Evolutionary conservation across 2,797 vertebrate genomes (phyloP), one percentile per base, ranked within the genome.

Genomic region (Sebastes vulpes): DNA sequence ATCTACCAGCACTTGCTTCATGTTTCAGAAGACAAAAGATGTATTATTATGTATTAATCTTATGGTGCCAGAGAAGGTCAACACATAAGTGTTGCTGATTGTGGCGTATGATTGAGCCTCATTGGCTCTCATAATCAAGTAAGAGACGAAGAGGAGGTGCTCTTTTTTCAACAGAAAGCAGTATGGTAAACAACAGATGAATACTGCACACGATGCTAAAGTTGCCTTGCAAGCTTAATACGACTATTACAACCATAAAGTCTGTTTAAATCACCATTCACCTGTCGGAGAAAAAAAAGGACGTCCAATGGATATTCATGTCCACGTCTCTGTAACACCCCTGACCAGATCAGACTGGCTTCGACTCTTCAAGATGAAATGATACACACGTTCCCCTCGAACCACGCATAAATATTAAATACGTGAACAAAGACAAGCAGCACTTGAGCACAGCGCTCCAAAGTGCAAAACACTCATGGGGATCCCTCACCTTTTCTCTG

Each of bases 381-480:
- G 14, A 60, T 68, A 31, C 75, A 71, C 61, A 46, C 58, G 2
- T 56, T 81, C 63, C 31, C 59, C 42, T 57, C 6, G 21, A 81
- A 54, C 58, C 65, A 16, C 59, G 68, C 74, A 93, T 93, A 74
- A 79, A 93, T 93, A 92, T 94, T 92, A 87, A 92, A 89, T 79
- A 42, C 58, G 32, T 61, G 83, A 83, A 90, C 86, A 92, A 88
- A 91, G 79, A 72, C 12, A 18, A 78, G 83, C 77, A 63, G 61
- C 77, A 68, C 61, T 85, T 66, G 25, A 65, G 71, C 61, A 65
- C 66, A 42, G 67, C n/a, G 70, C 65, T 81, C 82, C 64, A 72
- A 85, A 88, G 89, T 87, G 81, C 60, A 66, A 76, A 75, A 57
- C 25, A 56, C 89, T 81, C 82, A 18, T 4, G 77, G 84, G 83